A percentile compares a stretch with the other conserved stretches of the same genome.
Evolutionary conservation across 23 tunicate species (phyloP).

Genomic region (Ciona savignyi): DNA sequence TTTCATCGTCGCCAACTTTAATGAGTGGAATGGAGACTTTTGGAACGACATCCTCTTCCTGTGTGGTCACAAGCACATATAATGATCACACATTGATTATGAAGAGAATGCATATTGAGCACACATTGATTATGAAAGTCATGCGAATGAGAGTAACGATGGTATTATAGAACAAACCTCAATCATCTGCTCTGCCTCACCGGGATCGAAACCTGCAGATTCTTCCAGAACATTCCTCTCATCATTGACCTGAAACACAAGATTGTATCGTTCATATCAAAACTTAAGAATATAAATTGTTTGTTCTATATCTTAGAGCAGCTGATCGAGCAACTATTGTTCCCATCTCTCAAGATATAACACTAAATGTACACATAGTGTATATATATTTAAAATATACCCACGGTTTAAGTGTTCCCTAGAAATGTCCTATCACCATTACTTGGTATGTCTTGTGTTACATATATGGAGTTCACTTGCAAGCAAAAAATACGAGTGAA

Average conservation of each 20-base stretch:
- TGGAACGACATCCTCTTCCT: slow-evolving; percentile 60
- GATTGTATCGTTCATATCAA: background rate
- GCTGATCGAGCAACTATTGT: too few relatives aligned
- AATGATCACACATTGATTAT: background rate
- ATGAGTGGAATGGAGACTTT: slow-evolving; percentile 48
- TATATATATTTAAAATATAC: too few relatives aligned
- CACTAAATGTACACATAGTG: too few relatives aligned
- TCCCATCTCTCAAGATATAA: too few relatives aligned
- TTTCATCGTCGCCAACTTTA: slow-evolving; percentile 23
- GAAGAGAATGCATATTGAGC: too few relatives aligned
- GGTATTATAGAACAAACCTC: background rate
- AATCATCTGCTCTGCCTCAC: background rate
- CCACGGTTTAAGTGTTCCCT: too few relatives aligned
- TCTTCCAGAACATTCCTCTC: slow-evolving; percentile 78
- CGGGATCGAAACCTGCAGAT: slow-evolving; percentile 46
- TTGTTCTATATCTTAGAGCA: background rate
- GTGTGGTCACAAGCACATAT: background rate
- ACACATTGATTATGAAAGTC: background rate
- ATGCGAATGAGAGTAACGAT: background rate
- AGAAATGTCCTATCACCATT: too few relatives aligned
- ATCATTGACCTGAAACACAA: slow-evolving; percentile 43
- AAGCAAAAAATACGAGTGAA: too few relatives aligned
- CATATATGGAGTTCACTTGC: too few relatives aligned
- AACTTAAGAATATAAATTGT: background rate
- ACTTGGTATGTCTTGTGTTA: too few relatives aligned